Evolutionary conservation across 1,140 invertebrate genomes (phyloP).

Genomic region (Babylonia areolata): DNA sequence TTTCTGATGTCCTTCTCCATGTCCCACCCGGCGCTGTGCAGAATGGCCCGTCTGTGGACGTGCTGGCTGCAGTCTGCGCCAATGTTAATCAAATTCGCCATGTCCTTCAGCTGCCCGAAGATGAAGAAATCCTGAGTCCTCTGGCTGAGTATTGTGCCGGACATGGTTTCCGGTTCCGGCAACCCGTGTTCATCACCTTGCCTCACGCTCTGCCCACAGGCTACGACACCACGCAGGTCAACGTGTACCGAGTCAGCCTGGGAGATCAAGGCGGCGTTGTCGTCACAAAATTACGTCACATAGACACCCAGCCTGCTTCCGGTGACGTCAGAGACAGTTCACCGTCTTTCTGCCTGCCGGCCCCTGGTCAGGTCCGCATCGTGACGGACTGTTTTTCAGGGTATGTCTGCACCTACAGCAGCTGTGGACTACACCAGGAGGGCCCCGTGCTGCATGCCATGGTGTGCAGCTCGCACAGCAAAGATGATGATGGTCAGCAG

Average conservation of each 20-base stretch:
- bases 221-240: neutral
- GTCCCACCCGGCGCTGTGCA: neutral
- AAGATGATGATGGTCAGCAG: neutral
- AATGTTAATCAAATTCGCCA: neutral
- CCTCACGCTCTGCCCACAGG: neutral
- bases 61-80: neutral
- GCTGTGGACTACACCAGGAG: neutral
- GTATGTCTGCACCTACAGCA: slow-evolving; percentile 11
- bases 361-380: neutral
- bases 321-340: neutral
- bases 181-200: slow-evolving; percentile 1
- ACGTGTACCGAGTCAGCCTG: neutral
- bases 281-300: neutral
- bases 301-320: neutral
- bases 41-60: neutral
- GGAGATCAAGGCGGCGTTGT: neutral
- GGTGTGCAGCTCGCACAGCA: neutral
- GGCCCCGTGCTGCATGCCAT: neutral
- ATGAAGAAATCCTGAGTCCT: slow-evolving; percentile 6
- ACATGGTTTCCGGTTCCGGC: neutral
- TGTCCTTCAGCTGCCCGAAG: neutral
- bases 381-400: slow-evolving; percentile 8
- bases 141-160: slow-evolving; percentile 9
- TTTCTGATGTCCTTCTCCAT: slow-evolving; percentile 3
- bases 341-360: neutral